Evolutionary conservation across 2,113 vertebrate species (phyloP).

Genomic region (Gasterosteus aculeatus): DNA sequence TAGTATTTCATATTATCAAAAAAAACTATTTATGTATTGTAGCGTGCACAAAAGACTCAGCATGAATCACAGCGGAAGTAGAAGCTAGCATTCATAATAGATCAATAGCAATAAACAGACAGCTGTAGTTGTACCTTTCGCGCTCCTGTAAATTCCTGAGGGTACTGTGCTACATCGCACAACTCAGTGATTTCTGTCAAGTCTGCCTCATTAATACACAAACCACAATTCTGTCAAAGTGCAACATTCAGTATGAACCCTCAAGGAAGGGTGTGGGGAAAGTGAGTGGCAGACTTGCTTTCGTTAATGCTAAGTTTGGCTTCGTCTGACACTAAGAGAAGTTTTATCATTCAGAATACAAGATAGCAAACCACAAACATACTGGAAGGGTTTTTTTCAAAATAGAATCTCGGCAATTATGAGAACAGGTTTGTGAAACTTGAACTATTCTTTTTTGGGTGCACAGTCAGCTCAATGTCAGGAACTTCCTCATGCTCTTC

Average conservation of each 20-base stretch:
- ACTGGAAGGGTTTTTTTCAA: background rate
- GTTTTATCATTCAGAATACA: background rate
- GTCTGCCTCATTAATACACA: slow-evolving; percentile 64
- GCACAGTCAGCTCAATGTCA: background rate
- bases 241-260: slow-evolving; percentile 34
- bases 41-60: slow-evolving; percentile 12
- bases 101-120: slow-evolving; percentile 63
- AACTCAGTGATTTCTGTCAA: slow-evolving; percentile 41
- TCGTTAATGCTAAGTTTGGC: slow-evolving; percentile 21
- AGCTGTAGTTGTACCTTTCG: slow-evolving; percentile 66
- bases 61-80: slow-evolving; percentile 28
- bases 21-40: slow-evolving; percentile 4
- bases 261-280: slow-evolving; percentile 20
- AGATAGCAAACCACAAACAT: slow-evolving; percentile 21
- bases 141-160: slow-evolving; percentile 62
- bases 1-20: background rate
- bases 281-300: background rate
- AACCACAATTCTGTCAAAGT: slow-evolving; percentile 53
- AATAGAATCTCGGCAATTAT: background rate
- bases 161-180: slow-evolving; percentile 58
- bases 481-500: background rate
- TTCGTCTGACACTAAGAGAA: slow-evolving; percentile 3
- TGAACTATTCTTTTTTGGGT: background rate
- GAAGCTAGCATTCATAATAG: slow-evolving; percentile 66
- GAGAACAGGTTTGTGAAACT: slow-evolving; percentile 17